Evolutionary conservation across 2,113 vertebrate species (phyloP).

Genomic region (Pterocles orientalis): DNA sequence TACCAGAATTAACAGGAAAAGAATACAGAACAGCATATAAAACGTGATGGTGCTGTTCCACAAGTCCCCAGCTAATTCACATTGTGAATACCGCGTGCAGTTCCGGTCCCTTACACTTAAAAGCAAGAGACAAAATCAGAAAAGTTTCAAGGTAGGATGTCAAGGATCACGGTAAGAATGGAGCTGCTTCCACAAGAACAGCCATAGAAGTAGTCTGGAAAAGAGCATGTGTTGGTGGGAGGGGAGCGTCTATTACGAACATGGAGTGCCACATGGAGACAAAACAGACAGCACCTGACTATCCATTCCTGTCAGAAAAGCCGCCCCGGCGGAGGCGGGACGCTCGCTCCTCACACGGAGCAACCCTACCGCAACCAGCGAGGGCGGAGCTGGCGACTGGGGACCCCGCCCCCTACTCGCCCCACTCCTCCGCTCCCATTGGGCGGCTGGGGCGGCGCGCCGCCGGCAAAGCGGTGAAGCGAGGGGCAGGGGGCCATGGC

Average conservation of each 20-base stretch:
- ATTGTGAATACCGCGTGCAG: rapidly evolving
- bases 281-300: neutral
- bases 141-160: neutral
- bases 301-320: neutral
- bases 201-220: neutral
- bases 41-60: neutral
- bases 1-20: neutral
- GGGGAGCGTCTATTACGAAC: neutral
- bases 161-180: neutral
- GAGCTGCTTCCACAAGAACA: neutral
- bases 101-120: too few relatives aligned
- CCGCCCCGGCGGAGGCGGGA: neutral
- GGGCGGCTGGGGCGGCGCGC: neutral
- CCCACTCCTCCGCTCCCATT: neutral
- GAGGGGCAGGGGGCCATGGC: rapidly evolving
- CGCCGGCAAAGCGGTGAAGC: rapidly evolving
- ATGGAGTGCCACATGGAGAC: rapidly evolving
- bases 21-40: neutral
- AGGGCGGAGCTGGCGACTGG: neutral
- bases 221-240: neutral
- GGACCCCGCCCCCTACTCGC: neutral
- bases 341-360: too few relatives aligned
- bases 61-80: neutral
- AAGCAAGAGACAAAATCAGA: neutral
- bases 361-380: too few relatives aligned